Evolutionary conservation across 2,113 vertebrate species (phyloP).

Genomic region (Craseonycteris thonglongyai): DNA sequence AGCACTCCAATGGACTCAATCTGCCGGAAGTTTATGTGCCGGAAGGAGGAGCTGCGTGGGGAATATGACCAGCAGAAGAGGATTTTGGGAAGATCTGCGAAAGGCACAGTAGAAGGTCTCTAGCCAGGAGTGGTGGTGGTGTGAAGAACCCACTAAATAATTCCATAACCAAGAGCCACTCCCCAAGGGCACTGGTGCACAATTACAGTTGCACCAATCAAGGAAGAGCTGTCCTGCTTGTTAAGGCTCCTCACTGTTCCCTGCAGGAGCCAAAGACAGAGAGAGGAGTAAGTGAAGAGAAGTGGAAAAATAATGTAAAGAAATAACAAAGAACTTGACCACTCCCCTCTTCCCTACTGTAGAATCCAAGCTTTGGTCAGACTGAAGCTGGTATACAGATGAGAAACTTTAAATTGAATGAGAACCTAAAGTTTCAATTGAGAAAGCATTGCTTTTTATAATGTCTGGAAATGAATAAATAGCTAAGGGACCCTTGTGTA

Average conservation of each 20-base stretch:
- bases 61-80: too few relatives aligned
- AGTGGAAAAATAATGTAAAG: not conserved
- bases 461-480: conserved; percentile 13
- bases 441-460: not conserved
- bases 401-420: not conserved
- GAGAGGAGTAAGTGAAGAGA: not conserved
- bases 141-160: not conserved
- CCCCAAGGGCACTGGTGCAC: not conserved
- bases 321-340: not conserved
- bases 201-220: not conserved
- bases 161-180: not conserved
- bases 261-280: not conserved
- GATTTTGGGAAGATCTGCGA: too few relatives aligned
- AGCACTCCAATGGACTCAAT: too few relatives aligned
- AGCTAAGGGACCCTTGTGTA: not conserved
- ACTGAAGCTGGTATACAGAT: not conserved
- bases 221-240: not conserved
- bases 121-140: not conserved
- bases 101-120: not conserved
- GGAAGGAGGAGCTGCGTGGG: not conserved
- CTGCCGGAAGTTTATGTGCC: not conserved
- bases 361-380: not conserved
- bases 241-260: not conserved
- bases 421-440: not conserved
- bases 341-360: not conserved